Percentiles rank a stretch among this genome's conserved stretches.
phyloP scores from a whole-genome alignment of 2,888 invertebrate genomes.

The Drosophila pseudotakahashii region DNA sequence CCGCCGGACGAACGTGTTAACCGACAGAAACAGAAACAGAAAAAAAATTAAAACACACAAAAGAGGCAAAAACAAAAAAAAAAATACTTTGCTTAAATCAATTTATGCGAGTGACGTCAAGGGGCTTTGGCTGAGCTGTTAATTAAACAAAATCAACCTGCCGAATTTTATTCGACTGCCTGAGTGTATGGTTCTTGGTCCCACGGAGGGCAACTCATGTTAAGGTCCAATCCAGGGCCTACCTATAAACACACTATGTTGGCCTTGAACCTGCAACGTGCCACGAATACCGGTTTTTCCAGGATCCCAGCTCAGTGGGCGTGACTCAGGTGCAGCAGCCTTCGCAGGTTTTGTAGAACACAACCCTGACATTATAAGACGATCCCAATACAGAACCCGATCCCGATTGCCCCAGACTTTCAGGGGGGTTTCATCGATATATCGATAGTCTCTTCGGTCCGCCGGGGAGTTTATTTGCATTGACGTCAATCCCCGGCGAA shows the following conservation, averaged over 20 bases:
- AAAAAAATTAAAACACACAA: conserved; percentile 21
- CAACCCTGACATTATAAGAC: conserved; percentile 70
- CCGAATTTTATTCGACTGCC: conserved; percentile 45
- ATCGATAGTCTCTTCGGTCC: conserved; percentile 38
- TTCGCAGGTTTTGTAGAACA: conserved; percentile 57
- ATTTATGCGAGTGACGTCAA: conserved; percentile 75
- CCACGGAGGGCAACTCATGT: neutral
- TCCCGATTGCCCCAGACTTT: conserved; percentile 22
- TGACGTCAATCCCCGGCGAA: conserved; percentile 66
- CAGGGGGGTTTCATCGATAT: conserved; percentile 25
- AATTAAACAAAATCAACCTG: conserved; percentile 66
- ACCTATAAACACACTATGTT: neutral
- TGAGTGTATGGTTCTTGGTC: neutral
- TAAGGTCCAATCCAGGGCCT: conserved; percentile 20
- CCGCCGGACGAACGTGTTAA: conserved; percentile 67
- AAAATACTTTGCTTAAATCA: conserved; percentile 43
- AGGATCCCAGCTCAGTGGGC: conserved; percentile 7
- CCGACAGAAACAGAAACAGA: conserved; percentile 40
- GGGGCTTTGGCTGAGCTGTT: conserved; percentile 51
- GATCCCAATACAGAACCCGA: neutral
- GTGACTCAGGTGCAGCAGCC: conserved; percentile 60
- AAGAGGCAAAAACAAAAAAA: conserved; percentile 22
- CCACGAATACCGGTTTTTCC: conserved; percentile 31
- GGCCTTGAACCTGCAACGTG: conserved; percentile 42
- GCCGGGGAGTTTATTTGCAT: conserved; percentile 66